Conservation (phyloP, 2,113 vertebrate genomes). For the Malurus elegans region DNA sequence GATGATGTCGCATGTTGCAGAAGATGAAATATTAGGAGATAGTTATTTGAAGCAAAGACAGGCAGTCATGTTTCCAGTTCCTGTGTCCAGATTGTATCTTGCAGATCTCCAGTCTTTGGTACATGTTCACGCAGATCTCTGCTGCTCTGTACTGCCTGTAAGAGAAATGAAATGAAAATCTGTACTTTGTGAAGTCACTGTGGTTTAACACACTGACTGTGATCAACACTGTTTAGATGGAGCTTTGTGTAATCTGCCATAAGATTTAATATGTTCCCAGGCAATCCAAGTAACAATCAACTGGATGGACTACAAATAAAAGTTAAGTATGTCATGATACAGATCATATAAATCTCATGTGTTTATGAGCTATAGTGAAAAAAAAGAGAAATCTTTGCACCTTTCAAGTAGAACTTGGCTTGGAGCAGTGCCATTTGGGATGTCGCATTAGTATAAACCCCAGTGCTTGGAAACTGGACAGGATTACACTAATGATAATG, state of each 20-base stretch:
- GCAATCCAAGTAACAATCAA: background rate
- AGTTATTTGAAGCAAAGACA: background rate
- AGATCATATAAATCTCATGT: background rate
- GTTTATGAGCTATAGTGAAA: background rate
- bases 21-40: background rate
- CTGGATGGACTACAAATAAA: background rate
- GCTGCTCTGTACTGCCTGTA: background rate
- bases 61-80: background rate
- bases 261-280: background rate
- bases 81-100: background rate
- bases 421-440: background rate
- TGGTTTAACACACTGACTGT: background rate
- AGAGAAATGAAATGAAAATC: background rate
- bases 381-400: background rate
- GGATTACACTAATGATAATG: background rate
- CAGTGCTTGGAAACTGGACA: background rate
- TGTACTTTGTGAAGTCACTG: background rate
- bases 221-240: background rate
- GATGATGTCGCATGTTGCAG: fast-evolving
- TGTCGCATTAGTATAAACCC: background rate
- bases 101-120: background rate
- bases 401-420: background rate
- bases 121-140: background rate
- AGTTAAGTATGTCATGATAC: background rate
- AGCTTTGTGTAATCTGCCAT: background rate